Base-by-base conservation (phyloP, 2,113 vertebrate species). In the Hylia prasina region DNA sequence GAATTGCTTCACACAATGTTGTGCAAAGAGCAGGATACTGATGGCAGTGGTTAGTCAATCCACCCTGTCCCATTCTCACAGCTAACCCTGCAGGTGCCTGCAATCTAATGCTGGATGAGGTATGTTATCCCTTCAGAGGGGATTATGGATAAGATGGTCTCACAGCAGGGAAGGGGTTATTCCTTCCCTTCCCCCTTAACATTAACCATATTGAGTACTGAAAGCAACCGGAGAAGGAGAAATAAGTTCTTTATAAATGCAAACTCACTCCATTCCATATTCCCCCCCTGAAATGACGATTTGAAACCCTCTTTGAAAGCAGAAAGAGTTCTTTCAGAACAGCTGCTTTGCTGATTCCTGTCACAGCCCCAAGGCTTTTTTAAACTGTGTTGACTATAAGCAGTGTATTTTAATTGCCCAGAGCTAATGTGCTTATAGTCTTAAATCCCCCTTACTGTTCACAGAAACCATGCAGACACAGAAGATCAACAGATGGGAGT, bases 361-460 rank as follows among this genome's bases (percentile, higher is more conserved):
- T 60, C 75, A 84, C 44, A 87, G 56, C 3, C 8, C 15, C 37
- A 75, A 10, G 1, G 6, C 15, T 66, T 89, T 90, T 86, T 63
- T 2, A 58, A 89, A 71, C 51, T 64, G n/a, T 4, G 4, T 65
- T 68, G 61, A 57, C 27, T 84, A 78, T 57, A 93, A 90, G 57
- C 93, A 87, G 73, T 53, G 30, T 76, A 76, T 91, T 89, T 89
- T 72, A 95, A 97, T 94, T 96, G 78, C 35, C 21, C 48, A 79
- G 66, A 85, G 61, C 50, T 95, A 88, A 96, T 53, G 47, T 42
- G 54, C 71, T 94, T 93, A 82, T 3, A 77, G 33, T 53, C 63
- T 87, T 92, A 88, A 92, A 84, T 70, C 42, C 35, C 30, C 64
- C 39, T 54, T 66, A 42, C 58, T 83, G 63, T 57, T 76, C 63